A percentile compares a stretch with the other conserved stretches of the same genome.
phyloP scores from a whole-genome alignment of 2,888 invertebrate genomes.

The Nymphalis c-album region DNA sequence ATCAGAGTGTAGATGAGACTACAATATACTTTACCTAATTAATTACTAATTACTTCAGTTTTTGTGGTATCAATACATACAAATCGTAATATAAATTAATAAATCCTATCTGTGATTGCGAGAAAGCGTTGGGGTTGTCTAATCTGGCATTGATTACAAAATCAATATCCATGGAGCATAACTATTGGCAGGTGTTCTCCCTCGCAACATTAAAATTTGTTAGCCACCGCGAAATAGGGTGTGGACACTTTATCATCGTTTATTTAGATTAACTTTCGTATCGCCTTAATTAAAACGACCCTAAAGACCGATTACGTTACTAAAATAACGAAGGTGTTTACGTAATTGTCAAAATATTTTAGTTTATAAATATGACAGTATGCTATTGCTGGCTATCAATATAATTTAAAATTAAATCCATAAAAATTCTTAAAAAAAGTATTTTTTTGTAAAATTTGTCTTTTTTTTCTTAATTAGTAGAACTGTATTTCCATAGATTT shows the following conservation, averaged over 20 bases:
- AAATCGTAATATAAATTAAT: constrained; percentile 47
- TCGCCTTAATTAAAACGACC: constrained; percentile 46
- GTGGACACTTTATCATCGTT: constrained; percentile 60
- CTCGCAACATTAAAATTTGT: constrained; percentile 67
- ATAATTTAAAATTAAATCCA: not conserved
- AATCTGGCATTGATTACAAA: constrained; percentile 75
- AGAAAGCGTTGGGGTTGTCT: constrained; percentile 50
- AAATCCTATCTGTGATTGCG: constrained; percentile 56
- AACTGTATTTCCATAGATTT: too few species aligned
- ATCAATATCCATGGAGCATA: constrained; percentile 62
- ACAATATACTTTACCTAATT: not conserved
- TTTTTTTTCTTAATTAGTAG: too few species aligned
- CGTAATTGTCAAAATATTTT: constrained; percentile 22
- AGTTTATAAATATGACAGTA: not conserved
- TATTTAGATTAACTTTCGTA: constrained; percentile 55
- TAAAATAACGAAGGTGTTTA: constrained; percentile 26
- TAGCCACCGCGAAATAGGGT: constrained; percentile 50
- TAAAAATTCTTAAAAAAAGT: too few species aligned
- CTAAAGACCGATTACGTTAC: constrained; percentile 38
- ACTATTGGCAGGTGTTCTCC: constrained; percentile 66
- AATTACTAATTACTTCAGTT: too few species aligned
- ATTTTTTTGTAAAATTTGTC: too few species aligned
- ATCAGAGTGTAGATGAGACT: not conserved
- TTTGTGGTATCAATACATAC: not conserved
- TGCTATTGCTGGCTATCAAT: not conserved